phyloP scores from a whole-genome alignment of 2,888 invertebrate genomes.

The Tipula helvola region DNA sequence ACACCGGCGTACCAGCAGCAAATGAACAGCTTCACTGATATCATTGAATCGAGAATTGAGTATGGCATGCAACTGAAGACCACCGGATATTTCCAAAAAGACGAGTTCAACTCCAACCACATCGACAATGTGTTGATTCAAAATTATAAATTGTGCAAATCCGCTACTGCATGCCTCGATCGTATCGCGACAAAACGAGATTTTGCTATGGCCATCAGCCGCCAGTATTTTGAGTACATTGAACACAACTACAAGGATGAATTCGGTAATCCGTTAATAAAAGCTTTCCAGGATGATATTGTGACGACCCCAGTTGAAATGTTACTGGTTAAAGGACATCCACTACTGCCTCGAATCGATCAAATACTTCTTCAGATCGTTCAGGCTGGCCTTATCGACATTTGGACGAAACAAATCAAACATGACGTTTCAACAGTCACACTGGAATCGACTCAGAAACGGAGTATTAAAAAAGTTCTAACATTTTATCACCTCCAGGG shows the following conservation, averaged over 20 bases:
- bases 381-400: not conserved
- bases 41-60: not conserved
- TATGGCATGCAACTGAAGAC: constrained; percentile 11
- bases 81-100: not conserved
- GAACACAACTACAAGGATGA: not conserved
- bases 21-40: constrained; percentile 7
- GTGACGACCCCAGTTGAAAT: not conserved
- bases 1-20: not conserved
- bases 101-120: not conserved
- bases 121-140: not conserved
- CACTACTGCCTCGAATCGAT: not conserved
- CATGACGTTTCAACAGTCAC: not conserved
- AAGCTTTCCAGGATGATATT: not conserved
- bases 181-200: not conserved
- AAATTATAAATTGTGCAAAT: not conserved
- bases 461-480: not conserved
- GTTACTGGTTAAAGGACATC: constrained; percentile 6
- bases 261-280: not conserved
- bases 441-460: not conserved
- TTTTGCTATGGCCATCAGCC: not conserved
- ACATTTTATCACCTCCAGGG: constrained; percentile 7
- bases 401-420: not conserved
- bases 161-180: not conserved
- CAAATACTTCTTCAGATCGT: not conserved
- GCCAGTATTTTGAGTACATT: not conserved